Base-by-base conservation (phyloP, 2,797 vertebrate genomes). In the Gadopsis bispinosus region DNA sequence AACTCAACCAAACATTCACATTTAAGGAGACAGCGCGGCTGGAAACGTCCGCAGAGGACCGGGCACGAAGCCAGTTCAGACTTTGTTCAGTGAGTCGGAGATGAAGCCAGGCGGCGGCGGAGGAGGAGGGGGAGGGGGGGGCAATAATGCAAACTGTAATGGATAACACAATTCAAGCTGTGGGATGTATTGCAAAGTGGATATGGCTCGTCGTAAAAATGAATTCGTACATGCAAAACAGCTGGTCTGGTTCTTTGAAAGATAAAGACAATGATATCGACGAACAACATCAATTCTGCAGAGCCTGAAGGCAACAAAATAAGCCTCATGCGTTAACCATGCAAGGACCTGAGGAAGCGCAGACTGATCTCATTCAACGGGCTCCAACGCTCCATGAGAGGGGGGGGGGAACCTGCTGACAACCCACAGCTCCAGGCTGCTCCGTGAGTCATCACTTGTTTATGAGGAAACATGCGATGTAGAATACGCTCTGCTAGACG, bases 401-500 rank as follows among this genome's bases (percentile, higher is more conserved):
- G 7, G 33, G 5, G 22, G 10, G 2, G 19, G 66, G 41, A 83
- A 83, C 47, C 60, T 79, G 73, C 75, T 68, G 83, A 77, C 76
- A 41, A 16, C 45, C 47, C 55, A 0, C 66, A 51, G 72, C 79
- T 73, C 20, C 45, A 3, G 73, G 77, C 80, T 1, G 37, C 62
- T 72, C 26, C 56, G 16, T 82, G 86, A 88, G 0, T 88, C 86
- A 89, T 17, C 50, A 11, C 69, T 79, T 76, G 78, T 81, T 83
- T 76, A 62, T 26, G 45, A 73, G 74, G 33, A 76, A 75, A 70
- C 73, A 71, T 66, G 69, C 6, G 2, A 73, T 62, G 70, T 61
- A 69, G 77, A 84, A 83, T 66, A 69, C 41, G 77, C 64, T 87
- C 37, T 43, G 5, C 66, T 19, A 7, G 53, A 61, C 19, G 41